These are phyloP conservation scores for Bergia puertoricense DNA, from an alignment of 92 coral and sea anemone species.

Conservation along the genomic window DNA sequence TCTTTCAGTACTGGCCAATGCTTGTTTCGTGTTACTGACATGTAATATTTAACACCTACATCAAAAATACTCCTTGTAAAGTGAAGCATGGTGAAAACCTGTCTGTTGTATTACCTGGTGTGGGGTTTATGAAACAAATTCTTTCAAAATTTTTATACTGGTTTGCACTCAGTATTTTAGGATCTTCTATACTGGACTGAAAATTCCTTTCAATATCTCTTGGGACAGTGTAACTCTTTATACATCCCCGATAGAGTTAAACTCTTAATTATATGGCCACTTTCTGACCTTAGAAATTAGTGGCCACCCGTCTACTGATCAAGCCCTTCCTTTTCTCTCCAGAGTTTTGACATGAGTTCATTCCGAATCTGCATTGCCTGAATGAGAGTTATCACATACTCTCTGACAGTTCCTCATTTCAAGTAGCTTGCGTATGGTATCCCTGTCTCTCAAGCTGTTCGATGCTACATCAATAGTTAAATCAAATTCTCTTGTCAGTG, in stretches of 20 bases:
- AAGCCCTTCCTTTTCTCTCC: conserved; percentile 37
- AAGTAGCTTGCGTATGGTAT: not conserved
- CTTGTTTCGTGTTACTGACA: conserved; percentile 11
- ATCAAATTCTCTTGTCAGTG: conserved; percentile 39
- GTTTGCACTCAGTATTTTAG: conserved; percentile 18
- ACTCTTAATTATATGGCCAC: conserved; percentile 12
- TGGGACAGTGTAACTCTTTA: conserved; percentile 7
- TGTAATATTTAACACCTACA: not conserved
- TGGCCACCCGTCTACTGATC: conserved; percentile 23
- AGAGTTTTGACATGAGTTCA: conserved; percentile 40
- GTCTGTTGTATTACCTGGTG: not conserved
- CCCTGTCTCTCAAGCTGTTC: too few relatives aligned
- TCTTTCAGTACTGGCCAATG: conserved; percentile 20
- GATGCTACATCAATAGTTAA: conserved; percentile 25
- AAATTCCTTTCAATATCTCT: conserved; percentile 11
- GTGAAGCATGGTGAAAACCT: not conserved
- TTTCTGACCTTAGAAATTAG: conserved; percentile 13
- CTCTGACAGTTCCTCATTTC: conserved; percentile 50
- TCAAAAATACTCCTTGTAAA: conserved; percentile 18
- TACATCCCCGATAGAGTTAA: not conserved
- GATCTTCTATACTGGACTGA: conserved; percentile 13
- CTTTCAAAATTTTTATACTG: too few relatives aligned
- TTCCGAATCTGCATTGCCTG: conserved; percentile 44
- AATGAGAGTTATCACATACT: conserved; percentile 43
- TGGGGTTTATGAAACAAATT: conserved; percentile 12